Evolutionary conservation across 2,888 invertebrate species (phyloP), one percentile per base, ranked within the genome.

Genomic region (Ceraclea dissimilis): DNA sequence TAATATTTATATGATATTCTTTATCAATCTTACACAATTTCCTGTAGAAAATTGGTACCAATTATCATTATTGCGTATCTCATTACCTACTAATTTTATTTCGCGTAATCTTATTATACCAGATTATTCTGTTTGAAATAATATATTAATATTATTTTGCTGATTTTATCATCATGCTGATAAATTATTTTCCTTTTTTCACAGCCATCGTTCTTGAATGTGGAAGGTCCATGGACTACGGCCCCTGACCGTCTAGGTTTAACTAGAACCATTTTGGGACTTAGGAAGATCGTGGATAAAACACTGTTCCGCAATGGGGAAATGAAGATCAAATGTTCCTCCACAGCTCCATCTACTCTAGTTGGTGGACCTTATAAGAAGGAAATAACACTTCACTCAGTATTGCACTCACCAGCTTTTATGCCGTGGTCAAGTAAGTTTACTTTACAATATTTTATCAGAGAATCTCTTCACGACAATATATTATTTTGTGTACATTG

Each of bases 181-280:
- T 10, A 26, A 10, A 26, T 26, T 2, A 6, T n/a, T 19, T 46
- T 46, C 13, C 18, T 46, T 19, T 13, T 34, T 31, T 43, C 2
- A n/a, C 54, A 54, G 54, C 43, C 43, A 4, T 50, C 54, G 1
- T 54, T 44, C 31, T 44, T 54, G 2, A 43, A 44, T 49, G 33
- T 50, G 19, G 54, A 50, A 22, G 54, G 54, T 19, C 54, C 54
- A 10, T 50, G 50, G 54, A 18, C 18, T 2, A 17, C 16, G 5
- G 13, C 44, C 1, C 31, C 50, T 2, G 50, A 17, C 10, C 39
- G 50, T 1, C 39, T 20, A n/a, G 54, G 54, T 13, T 49, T 54
- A 2, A 22, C 49, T 16, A 22, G 50, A 16, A 43, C 26, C 13
- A 13, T 21, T 6, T 43, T 54, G 13, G 43, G 44, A 11, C 31